Evolutionary conservation across 2,113 vertebrate genomes (phyloP).

Genomic region (Tupaia chinensis): DNA sequence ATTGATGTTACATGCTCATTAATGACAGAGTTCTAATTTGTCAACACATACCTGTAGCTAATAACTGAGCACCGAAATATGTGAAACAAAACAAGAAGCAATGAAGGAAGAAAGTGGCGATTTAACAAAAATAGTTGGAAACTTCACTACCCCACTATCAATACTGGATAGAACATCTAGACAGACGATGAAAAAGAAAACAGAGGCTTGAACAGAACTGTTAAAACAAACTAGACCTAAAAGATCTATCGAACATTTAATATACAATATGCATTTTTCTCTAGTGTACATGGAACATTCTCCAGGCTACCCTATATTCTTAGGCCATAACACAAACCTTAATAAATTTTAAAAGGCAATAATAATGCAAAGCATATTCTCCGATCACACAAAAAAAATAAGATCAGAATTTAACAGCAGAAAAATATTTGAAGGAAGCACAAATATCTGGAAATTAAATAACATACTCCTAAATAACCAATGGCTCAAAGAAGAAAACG

Average conservation of each 20-base stretch:
- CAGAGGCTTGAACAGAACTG: neutral
- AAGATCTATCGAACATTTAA: neutral
- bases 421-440: neutral
- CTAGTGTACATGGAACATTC: neutral
- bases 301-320: neutral
- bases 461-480: neutral
- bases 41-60: neutral
- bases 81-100: constrained; percentile 30
- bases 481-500: neutral
- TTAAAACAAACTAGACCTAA: neutral
- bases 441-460: neutral
- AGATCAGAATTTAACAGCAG: neutral
- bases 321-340: neutral
- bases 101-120: neutral
- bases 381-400: neutral
- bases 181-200: neutral
- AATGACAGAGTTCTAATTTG: neutral
- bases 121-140: neutral
- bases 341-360: neutral
- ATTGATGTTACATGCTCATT: neutral
- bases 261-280: neutral
- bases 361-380: neutral
- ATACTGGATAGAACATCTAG: neutral
- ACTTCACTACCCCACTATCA: neutral
- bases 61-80: neutral